phyloP scores from a whole-genome alignment of 2,797 vertebrate species.

The Heliangelus exortis region DNA sequence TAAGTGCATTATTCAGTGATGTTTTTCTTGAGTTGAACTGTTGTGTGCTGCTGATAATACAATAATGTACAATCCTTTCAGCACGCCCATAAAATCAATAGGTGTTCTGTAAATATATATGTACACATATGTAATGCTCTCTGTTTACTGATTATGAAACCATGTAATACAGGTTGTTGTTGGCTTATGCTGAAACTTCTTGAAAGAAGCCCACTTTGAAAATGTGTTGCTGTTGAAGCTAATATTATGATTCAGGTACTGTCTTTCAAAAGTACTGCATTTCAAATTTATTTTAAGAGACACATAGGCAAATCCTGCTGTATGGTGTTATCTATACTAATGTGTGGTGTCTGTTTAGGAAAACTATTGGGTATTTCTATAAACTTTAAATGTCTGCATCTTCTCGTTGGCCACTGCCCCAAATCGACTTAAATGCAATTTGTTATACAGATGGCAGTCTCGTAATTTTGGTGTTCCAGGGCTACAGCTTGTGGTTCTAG shows the following conservation, averaged over 20 bases:
- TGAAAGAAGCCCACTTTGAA: slow-evolving; percentile 88
- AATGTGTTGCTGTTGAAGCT: slow-evolving; percentile 88
- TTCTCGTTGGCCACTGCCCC: slow-evolving; percentile 72
- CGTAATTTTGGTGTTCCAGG: slow-evolving; percentile 71
- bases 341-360: slow-evolving; percentile 74
- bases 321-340: slow-evolving; percentile 76
- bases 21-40: slow-evolving; percentile 25
- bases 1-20: slow-evolving; percentile 69
- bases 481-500: slow-evolving; percentile 75
- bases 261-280: slow-evolving; percentile 85
- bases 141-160: slow-evolving; percentile 90
- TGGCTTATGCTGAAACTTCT: slow-evolving; percentile 92
- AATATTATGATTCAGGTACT: slow-evolving; percentile 88
- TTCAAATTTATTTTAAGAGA: slow-evolving; percentile 82
- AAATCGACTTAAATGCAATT: slow-evolving; percentile 71
- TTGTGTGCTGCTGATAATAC: slow-evolving; percentile 56
- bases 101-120: slow-evolving; percentile 79
- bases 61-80: slow-evolving; percentile 74
- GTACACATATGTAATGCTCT: slow-evolving; percentile 80
- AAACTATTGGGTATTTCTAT: slow-evolving; percentile 71
- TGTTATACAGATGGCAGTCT: slow-evolving; percentile 67
- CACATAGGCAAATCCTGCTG: slow-evolving; percentile 77
- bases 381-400: slow-evolving; percentile 76
- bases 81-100: slow-evolving; percentile 71
- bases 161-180: slow-evolving; percentile 95